Conservation (phyloP, 1,140 invertebrate species). For the Amyelois transitella region DNA sequence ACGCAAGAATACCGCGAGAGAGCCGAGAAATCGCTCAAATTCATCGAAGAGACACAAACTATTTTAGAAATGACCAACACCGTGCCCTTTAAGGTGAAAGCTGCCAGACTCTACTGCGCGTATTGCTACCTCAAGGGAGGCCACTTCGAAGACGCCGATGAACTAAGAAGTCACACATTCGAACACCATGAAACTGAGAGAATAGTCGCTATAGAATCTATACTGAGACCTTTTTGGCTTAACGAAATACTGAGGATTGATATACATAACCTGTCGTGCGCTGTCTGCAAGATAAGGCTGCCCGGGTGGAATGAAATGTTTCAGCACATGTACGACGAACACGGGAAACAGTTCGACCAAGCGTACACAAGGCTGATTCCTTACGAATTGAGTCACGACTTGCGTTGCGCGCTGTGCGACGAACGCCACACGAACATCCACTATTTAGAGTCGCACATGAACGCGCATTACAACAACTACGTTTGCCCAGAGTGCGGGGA, state of each 20-base stretch:
- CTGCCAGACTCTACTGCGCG: slow-evolving; percentile 37
- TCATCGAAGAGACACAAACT: slow-evolving; percentile 42
- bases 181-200: slow-evolving; percentile 28
- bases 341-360: slow-evolving; percentile 33
- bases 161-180: slow-evolving; percentile 34
- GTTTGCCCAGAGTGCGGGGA: slow-evolving; percentile 53
- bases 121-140: slow-evolving; percentile 41
- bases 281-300: slow-evolving; percentile 23
- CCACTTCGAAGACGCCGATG: slow-evolving; percentile 34
- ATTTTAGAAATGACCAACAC: slow-evolving; percentile 46
- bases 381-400: slow-evolving; percentile 25
- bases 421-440: slow-evolving; percentile 34
- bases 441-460: slow-evolving; percentile 53
- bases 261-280: slow-evolving; percentile 39
- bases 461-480: slow-evolving; percentile 49
- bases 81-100: slow-evolving; percentile 45
- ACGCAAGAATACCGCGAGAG: background rate
- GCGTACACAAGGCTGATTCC: slow-evolving; percentile 44
- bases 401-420: slow-evolving; percentile 37
- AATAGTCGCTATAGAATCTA: slow-evolving; percentile 24
- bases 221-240: slow-evolving; percentile 34
- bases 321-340: slow-evolving; percentile 33
- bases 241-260: slow-evolving; percentile 53
- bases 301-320: slow-evolving; percentile 49
- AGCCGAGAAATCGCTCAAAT: slow-evolving; percentile 36